These are phyloP conservation scores for Slavum lentiscoides DNA, from an alignment of 2,888 invertebrate genomes.

Conservation along the genomic window DNA sequence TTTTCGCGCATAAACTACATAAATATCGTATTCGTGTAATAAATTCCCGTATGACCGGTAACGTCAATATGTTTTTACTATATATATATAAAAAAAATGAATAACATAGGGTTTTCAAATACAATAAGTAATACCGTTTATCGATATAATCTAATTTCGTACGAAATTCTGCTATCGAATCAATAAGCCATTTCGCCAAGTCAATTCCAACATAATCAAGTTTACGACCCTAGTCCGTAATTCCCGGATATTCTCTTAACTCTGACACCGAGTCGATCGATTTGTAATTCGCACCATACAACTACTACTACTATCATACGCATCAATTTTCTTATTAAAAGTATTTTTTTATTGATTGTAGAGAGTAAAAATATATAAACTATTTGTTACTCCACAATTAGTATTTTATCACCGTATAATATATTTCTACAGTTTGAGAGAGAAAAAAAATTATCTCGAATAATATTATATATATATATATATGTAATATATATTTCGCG, in stretches of 20 bases:
- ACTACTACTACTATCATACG: background rate
- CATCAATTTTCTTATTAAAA: background rate
- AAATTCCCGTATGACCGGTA: background rate
- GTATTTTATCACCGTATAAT: too few relatives aligned
- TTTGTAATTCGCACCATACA: conserved; percentile 14
- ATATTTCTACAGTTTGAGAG: too few relatives aligned
- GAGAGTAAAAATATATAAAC: too few relatives aligned
- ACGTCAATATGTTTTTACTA: background rate
- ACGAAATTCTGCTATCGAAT: conserved; percentile 26
- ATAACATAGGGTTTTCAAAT: background rate
- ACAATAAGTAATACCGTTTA: conserved; percentile 25
- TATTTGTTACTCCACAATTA: too few relatives aligned
- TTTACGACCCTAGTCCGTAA: conserved; percentile 21
- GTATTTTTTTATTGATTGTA: background rate
- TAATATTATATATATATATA: too few relatives aligned
- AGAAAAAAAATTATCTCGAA: too few relatives aligned
- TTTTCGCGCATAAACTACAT: conserved; percentile 14
- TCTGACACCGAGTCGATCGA: background rate
- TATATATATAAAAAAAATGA: background rate
- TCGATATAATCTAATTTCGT: conserved; percentile 10
- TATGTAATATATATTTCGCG: too few relatives aligned
- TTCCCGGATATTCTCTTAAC: conserved; percentile 23
- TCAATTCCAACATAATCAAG: conserved; percentile 36
- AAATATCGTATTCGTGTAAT: background rate
- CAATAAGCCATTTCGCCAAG: conserved; percentile 11